Percentiles rank a stretch among this genome's conserved stretches.
These are phyloP conservation scores for Drosophila teissieri DNA, from an alignment of 1,140 invertebrate genomes.

Conservation along the genomic window DNA sequence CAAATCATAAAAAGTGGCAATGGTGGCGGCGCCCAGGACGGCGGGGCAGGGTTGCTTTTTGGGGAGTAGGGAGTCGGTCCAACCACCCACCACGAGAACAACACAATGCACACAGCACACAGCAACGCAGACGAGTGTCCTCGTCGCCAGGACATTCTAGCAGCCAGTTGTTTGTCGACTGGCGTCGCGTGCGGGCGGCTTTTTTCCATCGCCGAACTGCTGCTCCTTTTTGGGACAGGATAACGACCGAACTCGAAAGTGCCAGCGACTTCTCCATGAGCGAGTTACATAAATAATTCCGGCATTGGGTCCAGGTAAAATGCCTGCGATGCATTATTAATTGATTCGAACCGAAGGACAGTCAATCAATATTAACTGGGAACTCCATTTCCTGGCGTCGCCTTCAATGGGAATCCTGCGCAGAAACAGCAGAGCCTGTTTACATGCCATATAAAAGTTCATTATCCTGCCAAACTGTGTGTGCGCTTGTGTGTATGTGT, in stretches of 20 bases:
- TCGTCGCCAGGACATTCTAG: constrained; percentile 59
- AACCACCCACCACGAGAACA: constrained; percentile 30
- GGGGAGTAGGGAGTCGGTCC: constrained; percentile 2
- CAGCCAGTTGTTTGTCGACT: constrained; percentile 79
- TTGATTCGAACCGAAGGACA: constrained; percentile 27
- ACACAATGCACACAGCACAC: constrained; percentile 46
- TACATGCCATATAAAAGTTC: constrained; percentile 71
- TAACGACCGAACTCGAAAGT: neutral
- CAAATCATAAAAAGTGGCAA: constrained; percentile 78
- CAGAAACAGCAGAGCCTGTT: constrained; percentile 60
- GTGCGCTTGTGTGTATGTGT: neutral
- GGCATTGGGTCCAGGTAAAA: constrained; percentile 33
- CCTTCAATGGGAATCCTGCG: constrained; percentile 58
- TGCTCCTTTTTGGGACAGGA: constrained; percentile 18
- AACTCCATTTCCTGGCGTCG: constrained; percentile 34
- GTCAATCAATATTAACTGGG: constrained; percentile 60
- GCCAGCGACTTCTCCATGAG: constrained; percentile 22
- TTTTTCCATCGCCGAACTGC: constrained; percentile 24
- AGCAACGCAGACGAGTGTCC: constrained; percentile 45
- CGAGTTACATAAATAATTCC: constrained; percentile 61
- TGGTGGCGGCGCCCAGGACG: constrained; percentile 40
- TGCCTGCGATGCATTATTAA: constrained; percentile 49
- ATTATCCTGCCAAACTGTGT: constrained; percentile 68
- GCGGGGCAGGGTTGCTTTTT: neutral
- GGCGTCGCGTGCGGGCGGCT: constrained; percentile 71